A percentile compares a stretch with the other conserved stretches of the same genome.
Conservation (phyloP, 2,888 invertebrate species). For the Drosophila nigricruria region DNA sequence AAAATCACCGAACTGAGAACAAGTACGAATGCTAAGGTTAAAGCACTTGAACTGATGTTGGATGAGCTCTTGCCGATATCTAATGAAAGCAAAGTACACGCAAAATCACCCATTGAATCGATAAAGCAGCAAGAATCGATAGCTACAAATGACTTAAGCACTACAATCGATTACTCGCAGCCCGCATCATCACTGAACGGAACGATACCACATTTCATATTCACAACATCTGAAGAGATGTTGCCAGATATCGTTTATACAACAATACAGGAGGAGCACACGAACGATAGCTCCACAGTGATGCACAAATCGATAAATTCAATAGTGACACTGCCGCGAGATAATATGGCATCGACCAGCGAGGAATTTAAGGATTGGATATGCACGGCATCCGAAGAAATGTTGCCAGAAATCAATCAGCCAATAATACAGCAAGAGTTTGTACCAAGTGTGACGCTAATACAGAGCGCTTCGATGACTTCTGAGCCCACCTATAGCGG, state of each 20-base stretch:
- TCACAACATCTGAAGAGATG: constrained; percentile 2
- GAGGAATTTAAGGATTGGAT: not conserved
- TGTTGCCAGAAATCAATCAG: not conserved
- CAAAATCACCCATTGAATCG: not conserved
- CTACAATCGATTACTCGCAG: not conserved
- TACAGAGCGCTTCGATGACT: too few species aligned
- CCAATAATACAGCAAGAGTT: not conserved
- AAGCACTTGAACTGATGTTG: not conserved
- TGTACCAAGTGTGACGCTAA: too few species aligned
- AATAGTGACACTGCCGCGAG: too few species aligned
- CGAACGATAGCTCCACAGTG: not conserved
- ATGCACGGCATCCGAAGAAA: not conserved
- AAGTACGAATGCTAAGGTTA: not conserved
- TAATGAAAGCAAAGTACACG: not conserved
- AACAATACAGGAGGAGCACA: not conserved
- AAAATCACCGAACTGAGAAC: not conserved
- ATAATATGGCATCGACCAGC: not conserved
- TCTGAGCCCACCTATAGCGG: too few species aligned
- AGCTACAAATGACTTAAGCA: not conserved
- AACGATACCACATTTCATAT: not conserved
- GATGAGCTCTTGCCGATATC: not conserved
- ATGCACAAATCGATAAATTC: not conserved
- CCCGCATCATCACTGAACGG: too few species aligned
- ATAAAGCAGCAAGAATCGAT: not conserved
- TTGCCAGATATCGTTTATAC: not conserved